A percentile compares a stretch with the other conserved stretches of the same genome.
These are phyloP conservation scores for Hemitrygon akajei DNA, from an alignment of 2,797 vertebrate genomes.

Conservation along the genomic window DNA sequence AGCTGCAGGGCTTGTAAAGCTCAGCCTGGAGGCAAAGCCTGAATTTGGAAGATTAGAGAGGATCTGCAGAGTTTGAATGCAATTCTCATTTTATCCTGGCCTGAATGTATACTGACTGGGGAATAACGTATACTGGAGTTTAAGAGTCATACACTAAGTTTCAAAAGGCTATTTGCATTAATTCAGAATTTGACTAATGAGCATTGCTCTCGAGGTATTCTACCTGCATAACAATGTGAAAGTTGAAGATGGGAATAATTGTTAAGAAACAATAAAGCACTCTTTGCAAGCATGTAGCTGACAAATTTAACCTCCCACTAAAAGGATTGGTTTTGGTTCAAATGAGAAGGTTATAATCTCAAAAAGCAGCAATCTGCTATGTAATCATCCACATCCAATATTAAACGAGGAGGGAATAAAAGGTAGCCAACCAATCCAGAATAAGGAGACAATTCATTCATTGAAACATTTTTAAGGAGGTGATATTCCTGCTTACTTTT, in stretches of 20 bases:
- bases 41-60: neutral
- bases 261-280: neutral
- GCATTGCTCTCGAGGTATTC: neutral
- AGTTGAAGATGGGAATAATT: neutral
- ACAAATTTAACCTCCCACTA: neutral
- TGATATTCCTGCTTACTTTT: neutral
- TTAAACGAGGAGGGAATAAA: neutral
- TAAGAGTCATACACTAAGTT: neutral
- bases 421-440: neutral
- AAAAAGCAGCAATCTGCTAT: neutral
- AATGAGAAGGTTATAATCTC: neutral
- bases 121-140: neutral
- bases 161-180: neutral
- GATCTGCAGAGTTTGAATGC: neutral
- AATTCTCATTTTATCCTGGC: neutral
- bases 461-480: neutral
- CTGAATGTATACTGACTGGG: neutral
- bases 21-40: neutral
- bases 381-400: neutral
- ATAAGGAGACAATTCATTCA: neutral
- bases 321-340: neutral
- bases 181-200: neutral
- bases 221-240: neutral
- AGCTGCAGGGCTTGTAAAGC: neutral
- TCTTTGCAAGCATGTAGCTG: neutral